These are phyloP conservation scores for Galemys pyrenaicus DNA, from an alignment of 2,113 vertebrate genomes.

Conservation along the genomic window DNA sequence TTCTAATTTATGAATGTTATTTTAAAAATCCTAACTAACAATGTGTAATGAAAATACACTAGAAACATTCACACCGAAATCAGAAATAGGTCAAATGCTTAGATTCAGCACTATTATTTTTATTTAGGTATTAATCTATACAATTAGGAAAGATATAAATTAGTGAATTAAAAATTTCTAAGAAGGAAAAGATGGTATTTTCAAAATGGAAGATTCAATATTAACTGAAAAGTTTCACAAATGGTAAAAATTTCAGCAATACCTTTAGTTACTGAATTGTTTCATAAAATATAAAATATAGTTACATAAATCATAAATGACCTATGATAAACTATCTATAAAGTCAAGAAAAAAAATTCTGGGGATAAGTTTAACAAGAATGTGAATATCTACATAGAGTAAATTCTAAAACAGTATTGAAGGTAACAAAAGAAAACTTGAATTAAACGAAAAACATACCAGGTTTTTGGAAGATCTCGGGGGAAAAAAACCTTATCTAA, in stretches of 20 bases:
- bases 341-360: neutral
- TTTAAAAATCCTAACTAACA: neutral
- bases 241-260: neutral
- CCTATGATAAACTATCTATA: neutral
- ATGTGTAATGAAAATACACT: neutral
- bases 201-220: neutral
- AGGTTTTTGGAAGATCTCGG: neutral
- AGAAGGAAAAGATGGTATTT: neutral
- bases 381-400: neutral
- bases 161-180: neutral
- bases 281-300: neutral
- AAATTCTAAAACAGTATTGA: neutral
- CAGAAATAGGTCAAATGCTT: neutral
- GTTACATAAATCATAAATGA: neutral
- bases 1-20: neutral
- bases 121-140: neutral
- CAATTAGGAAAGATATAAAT: neutral
- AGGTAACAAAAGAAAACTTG: neutral
- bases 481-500: neutral
- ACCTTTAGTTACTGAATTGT: neutral
- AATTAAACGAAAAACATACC: neutral
- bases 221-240: neutral
- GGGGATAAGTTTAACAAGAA: neutral
- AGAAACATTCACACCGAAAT: neutral
- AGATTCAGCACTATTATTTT: neutral